Base-by-base conservation (phyloP, 2,797 vertebrate species). In the Esox masquinongy region DNA sequence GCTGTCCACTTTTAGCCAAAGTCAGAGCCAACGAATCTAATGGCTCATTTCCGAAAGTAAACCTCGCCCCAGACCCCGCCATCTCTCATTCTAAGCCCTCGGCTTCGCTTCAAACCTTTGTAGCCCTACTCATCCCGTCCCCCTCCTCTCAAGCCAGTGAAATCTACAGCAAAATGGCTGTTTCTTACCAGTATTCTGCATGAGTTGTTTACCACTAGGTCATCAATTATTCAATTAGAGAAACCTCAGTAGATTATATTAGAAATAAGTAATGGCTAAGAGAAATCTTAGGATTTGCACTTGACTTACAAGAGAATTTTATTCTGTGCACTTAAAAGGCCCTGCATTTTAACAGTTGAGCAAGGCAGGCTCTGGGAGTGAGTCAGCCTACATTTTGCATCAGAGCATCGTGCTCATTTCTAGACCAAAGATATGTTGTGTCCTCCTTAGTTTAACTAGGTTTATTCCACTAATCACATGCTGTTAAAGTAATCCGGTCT, bases 161-260 rank as follows among this genome's bases (percentile, higher is more conserved):
- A 17, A 29, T 31, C 61, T 29, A 29, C 61, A 70, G 22, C 39
- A n/a, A 70, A 50, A 26, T 19, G 29, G n/a, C 47, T 68, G 39
- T 68, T 68, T 59, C 34, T 50, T 50, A 59, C 61, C 3, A 43
- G 74, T 51, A 43, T 50, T 71, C 26, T 59, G 15, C 43, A 22
- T 66, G 59, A 80, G 72, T 61, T 72, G 74, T 73, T 80, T 76
- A 51, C 71, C 68, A 49, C 72, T n/a, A 67, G 34, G 51, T 22
- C 72, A 74, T 77, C 53, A 77, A 74, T 74, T 70, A 80, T 77
- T 77, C 36, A 76, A 59, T 74, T 74, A 75, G 70, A 50, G 34
- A 53, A 74, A 68, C 24, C 63, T 68, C 61, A 71, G 75, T 72
- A 71, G 74, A 70, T 74, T 70, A 59, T 49, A 80, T 74, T 77